Evolutionary conservation across 2,888 invertebrate genomes (phyloP).

Genomic region (Ceratothoa steindachneri): DNA sequence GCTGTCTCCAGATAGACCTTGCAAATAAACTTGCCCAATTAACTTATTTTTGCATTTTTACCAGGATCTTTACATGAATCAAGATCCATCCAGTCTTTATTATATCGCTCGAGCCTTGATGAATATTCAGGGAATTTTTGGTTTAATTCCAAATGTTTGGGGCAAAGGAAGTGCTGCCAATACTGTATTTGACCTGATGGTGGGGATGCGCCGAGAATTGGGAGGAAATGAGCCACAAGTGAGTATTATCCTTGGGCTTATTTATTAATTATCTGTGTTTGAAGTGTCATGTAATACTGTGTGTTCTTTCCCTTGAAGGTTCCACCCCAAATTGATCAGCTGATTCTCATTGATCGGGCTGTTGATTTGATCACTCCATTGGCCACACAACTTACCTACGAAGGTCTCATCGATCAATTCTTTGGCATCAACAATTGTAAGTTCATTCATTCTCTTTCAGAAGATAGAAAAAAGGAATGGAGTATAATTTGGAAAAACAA

Average conservation of each 20-base stretch:
- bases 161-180: constrained; percentile 85
- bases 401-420: constrained; percentile 93
- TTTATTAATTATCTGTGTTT: no score
- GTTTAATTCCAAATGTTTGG: constrained; percentile 80
- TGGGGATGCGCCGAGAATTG: constrained; percentile 66
- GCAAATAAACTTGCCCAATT: no score
- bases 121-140: constrained; percentile 79
- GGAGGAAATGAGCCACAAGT: constrained; percentile 56
- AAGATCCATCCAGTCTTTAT: constrained; percentile 81
- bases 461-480: no score
- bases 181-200: constrained; percentile 81
- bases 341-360: constrained; percentile 82
- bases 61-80: constrained; percentile 77
- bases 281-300: no score
- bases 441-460: constrained; percentile 49
- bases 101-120: constrained; percentile 82
- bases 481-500: no score
- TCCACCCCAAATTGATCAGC: constrained; percentile 73
- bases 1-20: no score
- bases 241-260: no score
- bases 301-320: constrained; percentile 49
- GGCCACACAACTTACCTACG: constrained; percentile 92
- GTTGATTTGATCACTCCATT: constrained; percentile 88
- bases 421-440: constrained; percentile 74
- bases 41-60: background rate